Evolutionary conservation across 2,888 invertebrate species (phyloP), one percentile per base, ranked within the genome.

Genomic region (Meandrusa payeni): DNA sequence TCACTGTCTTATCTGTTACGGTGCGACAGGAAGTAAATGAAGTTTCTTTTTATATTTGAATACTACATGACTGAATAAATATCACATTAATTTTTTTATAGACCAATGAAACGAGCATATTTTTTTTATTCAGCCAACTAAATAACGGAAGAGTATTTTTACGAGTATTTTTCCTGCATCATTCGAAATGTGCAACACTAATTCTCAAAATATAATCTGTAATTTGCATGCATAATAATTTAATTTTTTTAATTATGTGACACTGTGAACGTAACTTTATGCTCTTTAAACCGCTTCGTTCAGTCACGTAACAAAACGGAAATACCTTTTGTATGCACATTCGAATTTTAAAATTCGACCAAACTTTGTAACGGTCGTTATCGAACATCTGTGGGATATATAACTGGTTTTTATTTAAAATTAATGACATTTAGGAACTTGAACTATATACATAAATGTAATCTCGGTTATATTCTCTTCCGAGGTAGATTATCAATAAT

Each of bases 281-380:
- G 6, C n/a, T 22, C 22, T 9, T 22, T 5, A 23, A 29, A 28
- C 9, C n/a, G 9, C 29, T n/a, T 17, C 17, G 2, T 22, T 1
- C 15, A 10, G 10, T 15, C 39, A 31, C 33, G 24, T 24, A 24
- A 40, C 23, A 24, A 24, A 31, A 24, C 40, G 40, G 40, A 40
- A 40, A 40, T 32, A 3, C 15, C 23, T 24, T 31, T 29, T 29
- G 5, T 20, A 29, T 29, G 13, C 3, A n/a, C 31, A 31, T 31
- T 20, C 19, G 10, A 31, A 31, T 6, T 31, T 31, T 19, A 31
- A 31, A 29, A 19, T 5, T 6, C 17, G 29, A 5, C 4, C 9
- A 29, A 17, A 17, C 19, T 15, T 15, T 31, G 2, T 19, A 31
- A 31, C 10, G 10, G 10, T 10, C 5, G 2, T 31, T 20, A 19